Conservation (phyloP, 1,140 invertebrate genomes). For the Bombus pascuorum region DNA sequence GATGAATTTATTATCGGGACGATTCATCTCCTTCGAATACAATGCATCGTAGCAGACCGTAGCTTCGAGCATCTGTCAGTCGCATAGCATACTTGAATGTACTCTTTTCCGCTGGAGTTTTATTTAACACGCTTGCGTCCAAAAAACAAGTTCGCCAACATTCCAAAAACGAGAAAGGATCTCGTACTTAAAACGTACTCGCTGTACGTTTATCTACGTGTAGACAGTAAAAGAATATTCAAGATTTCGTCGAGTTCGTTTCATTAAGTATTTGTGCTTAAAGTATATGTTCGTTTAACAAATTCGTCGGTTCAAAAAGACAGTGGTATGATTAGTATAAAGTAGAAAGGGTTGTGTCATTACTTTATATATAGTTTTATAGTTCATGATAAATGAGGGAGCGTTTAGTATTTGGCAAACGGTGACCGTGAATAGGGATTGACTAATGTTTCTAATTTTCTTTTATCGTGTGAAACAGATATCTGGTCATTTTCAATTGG, state of each 20-base stretch:
- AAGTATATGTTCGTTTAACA: background rate
- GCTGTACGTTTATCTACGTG: background rate
- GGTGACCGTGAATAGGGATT: background rate
- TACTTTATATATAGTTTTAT: conserved; percentile 3
- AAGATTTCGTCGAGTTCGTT: background rate
- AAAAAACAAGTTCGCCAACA: conserved; percentile 18
- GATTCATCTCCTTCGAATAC: too few relatives aligned
- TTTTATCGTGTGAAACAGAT: background rate
- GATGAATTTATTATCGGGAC: conserved; percentile 13
- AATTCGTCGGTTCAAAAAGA: background rate
- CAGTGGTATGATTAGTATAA: background rate
- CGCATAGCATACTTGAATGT: conserved; percentile 25
- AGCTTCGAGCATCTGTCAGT: conserved; percentile 2
- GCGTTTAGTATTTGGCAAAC: background rate
- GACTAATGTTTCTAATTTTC: background rate
- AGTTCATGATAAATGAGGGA: background rate
- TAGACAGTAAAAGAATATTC: background rate
- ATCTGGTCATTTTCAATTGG: background rate
- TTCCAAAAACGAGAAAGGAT: background rate
- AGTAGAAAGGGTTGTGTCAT: background rate
- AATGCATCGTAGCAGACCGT: too few relatives aligned
- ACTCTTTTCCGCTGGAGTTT: conserved; percentile 4
- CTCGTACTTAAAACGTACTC: background rate
- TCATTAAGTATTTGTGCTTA: background rate
- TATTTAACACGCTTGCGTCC: conserved; percentile 1